These are phyloP conservation scores for Pseudococcus jackbeardsleyi DNA, from an alignment of 2,888 invertebrate species.

Conservation along the genomic window DNA sequence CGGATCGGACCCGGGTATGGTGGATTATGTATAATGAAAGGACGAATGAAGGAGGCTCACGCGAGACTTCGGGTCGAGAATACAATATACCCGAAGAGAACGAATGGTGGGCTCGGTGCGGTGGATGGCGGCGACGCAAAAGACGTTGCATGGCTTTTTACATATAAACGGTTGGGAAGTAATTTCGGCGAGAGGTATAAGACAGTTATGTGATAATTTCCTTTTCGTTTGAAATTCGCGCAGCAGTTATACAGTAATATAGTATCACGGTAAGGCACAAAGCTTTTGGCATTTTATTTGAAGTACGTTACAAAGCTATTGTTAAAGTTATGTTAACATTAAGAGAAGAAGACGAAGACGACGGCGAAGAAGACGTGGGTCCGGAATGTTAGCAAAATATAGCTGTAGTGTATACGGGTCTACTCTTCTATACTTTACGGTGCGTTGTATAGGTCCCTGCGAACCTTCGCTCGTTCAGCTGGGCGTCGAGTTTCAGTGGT, in stretches of 20 bases:
- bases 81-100: not conserved
- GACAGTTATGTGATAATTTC: constrained; percentile 51
- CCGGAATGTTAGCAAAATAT: constrained; percentile 46
- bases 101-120: not conserved
- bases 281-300: constrained; percentile 51
- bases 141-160: not conserved
- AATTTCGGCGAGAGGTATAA: constrained; percentile 41
- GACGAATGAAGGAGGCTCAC: not conserved
- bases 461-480: not conserved
- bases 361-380: constrained; percentile 23
- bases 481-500: not conserved
- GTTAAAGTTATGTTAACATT: constrained; percentile 42
- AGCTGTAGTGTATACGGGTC: constrained; percentile 20
- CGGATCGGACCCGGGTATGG: no score
- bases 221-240: constrained; percentile 46
- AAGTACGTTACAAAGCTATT: constrained; percentile 47
- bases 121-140: not conserved
- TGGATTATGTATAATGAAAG: not conserved
- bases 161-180: constrained; percentile 24
- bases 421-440: not conserved
- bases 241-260: constrained; percentile 31
- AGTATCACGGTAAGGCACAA: constrained; percentile 37
- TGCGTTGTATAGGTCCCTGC: not conserved
- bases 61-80: not conserved
- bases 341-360: constrained; percentile 12